Percentiles rank a stretch among this genome's conserved stretches.
Evolutionary conservation across 2,888 invertebrate species (phyloP).

Genomic region (Drosophila neonasuta): DNA sequence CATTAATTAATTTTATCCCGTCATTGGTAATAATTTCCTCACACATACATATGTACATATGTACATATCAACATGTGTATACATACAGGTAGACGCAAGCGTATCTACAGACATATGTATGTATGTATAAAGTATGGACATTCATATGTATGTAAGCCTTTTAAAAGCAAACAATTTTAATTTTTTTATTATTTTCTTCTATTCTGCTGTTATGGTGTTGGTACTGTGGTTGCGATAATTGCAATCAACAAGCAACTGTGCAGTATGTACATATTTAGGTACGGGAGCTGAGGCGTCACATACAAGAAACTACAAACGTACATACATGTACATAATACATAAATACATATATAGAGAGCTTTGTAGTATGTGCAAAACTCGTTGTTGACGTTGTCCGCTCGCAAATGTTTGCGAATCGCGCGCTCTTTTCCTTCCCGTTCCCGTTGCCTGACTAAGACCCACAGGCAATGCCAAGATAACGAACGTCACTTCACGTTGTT

Average conservation of each 20-base stretch:
- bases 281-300: neutral
- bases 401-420: constrained; percentile 40
- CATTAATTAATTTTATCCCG: too few species aligned
- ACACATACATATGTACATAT: neutral
- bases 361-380: constrained; percentile 5
- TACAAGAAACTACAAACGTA: neutral
- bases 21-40: too few species aligned
- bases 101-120: neutral
- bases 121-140: neutral
- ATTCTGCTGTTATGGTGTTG: constrained; percentile 59
- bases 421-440: constrained; percentile 15
- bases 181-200: constrained; percentile 50
- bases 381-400: constrained; percentile 27
- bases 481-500: constrained; percentile 53
- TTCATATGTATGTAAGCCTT: constrained; percentile 18
- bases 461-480: constrained; percentile 39
- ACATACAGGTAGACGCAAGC: neutral
- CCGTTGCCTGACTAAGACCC: constrained; percentile 16
- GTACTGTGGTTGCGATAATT: constrained; percentile 67
- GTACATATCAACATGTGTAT: too few species aligned
- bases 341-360: neutral
- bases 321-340: neutral
- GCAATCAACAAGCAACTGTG: constrained; percentile 52
- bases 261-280: constrained; percentile 5
- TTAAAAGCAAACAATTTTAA: constrained; percentile 51